Base-by-base conservation (phyloP, 2,113 vertebrate genomes). In the Neotoma lepida region DNA sequence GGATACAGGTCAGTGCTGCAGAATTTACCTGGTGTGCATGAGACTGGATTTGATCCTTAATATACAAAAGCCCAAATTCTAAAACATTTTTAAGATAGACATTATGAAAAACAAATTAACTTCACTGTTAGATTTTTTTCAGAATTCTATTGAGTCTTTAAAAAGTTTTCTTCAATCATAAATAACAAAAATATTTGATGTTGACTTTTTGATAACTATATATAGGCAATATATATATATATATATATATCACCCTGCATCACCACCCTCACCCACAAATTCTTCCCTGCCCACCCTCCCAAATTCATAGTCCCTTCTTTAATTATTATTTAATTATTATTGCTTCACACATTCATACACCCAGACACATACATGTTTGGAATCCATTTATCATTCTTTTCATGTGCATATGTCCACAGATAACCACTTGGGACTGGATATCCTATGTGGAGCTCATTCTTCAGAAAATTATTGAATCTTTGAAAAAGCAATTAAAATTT, bases 51-150 rank as follows among this genome's bases (percentile, higher is more conserved):
- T 15, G 6, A 41, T 18, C 4, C 56, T 84, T 63, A 84, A 44
- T 30, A 84, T 41, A 24, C 58, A 39, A 33, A 41, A 24, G 6
- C 17, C 9, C 9, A 46, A 46, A 85, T 35, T n/a, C 41, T 88
- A 54, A 41, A 73, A 58, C 41, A 0, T 5, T 51, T 88, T 81
- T 77, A 90, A 78, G 39, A 54, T 2, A 71, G 30, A 46, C 6
- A 76, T 44, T 88, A 74, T 81, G 63, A 91, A 94, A 89, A 66
- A 17, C 12, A 89, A 70, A 73, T 82, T 41, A 74, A 87, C 14
- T 0, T 90, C 44, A 71, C 3, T 56, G 46, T 41, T 82, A 76
- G 22, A 71, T 56, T 39, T 89, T 95, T n/a, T 46, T 51, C 26
- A 82, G 39, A 82, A 87, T 8, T 84, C 86, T 26, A 9, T 30